Conservation (phyloP, 2,113 vertebrate species). For the Xiphorhynchus elegans region DNA sequence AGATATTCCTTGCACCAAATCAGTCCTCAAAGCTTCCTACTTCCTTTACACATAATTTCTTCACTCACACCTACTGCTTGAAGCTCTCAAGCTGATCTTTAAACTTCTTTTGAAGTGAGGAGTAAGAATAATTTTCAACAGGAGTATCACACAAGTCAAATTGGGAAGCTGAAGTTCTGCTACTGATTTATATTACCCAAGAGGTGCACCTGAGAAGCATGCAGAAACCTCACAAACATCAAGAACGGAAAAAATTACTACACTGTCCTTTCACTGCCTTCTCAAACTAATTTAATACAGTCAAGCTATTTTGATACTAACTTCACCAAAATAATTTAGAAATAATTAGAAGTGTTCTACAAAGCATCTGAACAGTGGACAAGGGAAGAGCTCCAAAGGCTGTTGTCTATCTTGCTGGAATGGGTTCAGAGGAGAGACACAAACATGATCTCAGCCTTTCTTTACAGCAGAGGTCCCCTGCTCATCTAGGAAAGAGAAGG, state of each 20-base stretch:
- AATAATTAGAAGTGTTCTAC: not conserved
- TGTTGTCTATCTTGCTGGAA: not conserved
- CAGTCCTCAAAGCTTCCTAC: not conserved
- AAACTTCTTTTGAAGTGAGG: not conserved
- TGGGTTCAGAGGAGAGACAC: fast-evolving
- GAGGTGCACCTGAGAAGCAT: not conserved
- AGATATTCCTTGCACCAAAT: not conserved
- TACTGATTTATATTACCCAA: not conserved
- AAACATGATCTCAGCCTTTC: not conserved
- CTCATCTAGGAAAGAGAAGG: not conserved
- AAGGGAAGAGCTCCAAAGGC: not conserved
- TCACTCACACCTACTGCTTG: not conserved
- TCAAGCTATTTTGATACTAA: not conserved
- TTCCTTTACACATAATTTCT: not conserved
- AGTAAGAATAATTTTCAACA: not conserved
- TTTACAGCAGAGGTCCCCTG: not conserved
- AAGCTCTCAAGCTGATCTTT: not conserved
- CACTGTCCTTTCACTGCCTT: not conserved
- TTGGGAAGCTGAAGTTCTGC: not conserved
- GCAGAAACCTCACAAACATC: not conserved
- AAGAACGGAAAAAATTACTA: not conserved
- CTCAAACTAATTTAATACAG: not conserved
- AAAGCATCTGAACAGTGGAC: not conserved
- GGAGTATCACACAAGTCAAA: not conserved
- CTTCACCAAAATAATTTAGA: not conserved